Conservation (phyloP, 2,797 vertebrate genomes). For the Petrocephalus sullivani region DNA sequence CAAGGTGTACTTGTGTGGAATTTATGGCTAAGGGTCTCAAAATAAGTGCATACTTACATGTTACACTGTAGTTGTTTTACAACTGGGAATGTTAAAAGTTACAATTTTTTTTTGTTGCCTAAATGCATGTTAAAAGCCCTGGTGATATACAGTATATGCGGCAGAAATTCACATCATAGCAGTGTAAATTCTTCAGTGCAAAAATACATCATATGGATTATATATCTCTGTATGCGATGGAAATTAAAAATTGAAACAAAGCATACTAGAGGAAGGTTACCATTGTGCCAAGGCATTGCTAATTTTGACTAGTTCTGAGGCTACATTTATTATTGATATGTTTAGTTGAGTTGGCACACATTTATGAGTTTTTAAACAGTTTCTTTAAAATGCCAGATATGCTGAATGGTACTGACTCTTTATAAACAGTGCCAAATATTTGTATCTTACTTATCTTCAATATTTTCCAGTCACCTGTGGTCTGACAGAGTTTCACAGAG, state of each 20-base stretch:
- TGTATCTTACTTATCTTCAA: neutral
- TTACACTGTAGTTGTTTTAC: neutral
- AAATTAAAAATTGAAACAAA: neutral
- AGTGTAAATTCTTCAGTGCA: neutral
- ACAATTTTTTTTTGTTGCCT: neutral
- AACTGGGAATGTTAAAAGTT: neutral
- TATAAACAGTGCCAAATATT: neutral
- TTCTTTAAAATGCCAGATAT: neutral
- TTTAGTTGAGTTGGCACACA: neutral
- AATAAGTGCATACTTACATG: neutral
- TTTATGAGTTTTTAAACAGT: neutral
- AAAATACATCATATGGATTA: neutral
- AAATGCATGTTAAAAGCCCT: neutral
- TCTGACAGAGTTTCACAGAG: neutral
- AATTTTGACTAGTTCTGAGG: neutral
- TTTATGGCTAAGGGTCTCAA: neutral
- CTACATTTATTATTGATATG: neutral
- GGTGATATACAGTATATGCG: neutral
- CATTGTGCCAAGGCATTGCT: neutral
- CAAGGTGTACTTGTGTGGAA: neutral
- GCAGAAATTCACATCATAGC: neutral
- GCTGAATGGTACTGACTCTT: neutral
- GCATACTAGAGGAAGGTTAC: neutral
- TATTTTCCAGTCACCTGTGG: constrained; percentile 2
- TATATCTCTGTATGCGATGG: neutral